Evolutionary conservation across 2,797 vertebrate genomes (phyloP), one percentile per base, ranked within the genome.

Genomic region (Poliocrania exsul): DNA sequence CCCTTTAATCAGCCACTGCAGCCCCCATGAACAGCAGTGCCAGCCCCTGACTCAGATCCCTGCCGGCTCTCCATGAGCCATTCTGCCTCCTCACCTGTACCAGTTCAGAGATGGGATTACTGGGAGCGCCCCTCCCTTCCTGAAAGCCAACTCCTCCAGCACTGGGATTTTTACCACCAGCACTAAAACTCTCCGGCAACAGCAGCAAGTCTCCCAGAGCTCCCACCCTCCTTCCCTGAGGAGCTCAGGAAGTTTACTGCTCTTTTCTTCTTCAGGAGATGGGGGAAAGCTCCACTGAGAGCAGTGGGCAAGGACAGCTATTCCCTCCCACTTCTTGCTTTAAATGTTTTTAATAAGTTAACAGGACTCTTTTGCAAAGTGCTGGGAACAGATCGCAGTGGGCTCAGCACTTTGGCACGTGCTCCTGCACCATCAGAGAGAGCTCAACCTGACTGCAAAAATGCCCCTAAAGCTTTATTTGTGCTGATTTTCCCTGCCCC

Each of bases 361-460:
- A 11, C 8, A 2, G 12, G 14, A 15, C 38, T 54, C 38, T 44
- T 33, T 0, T 12, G 11, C 64, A 28, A 64, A 31, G 38, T 3
- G 0, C 78, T 13, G 44, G 20, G 51, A 84, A 24, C n/a, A 42
- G 51, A 16, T 4, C 33, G 62, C 44, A 37, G 38, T 1, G 1
- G 17, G 6, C 58, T 67, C 29, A 0, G 29, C 0, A 0, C 64
- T 81, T 44, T 8, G 38, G 42, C 46, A 13, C 1, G 0, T 5
- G 5, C 46, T 77, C 29, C 44, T 16, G 69, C 42, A 20, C 18
- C 49, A 4, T 6, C 24, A 7, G 35, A 9, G 20, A 70, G 16
- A 46, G 14, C 78, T 16, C 66, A 73, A 9, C 53, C 44, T 1
- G 9, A 9, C 11, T 3, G 13, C 49, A 81, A 57, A 57, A 88